phyloP scores from a whole-genome alignment of 1,140 invertebrate genomes.

The Drusus annulatus region DNA sequence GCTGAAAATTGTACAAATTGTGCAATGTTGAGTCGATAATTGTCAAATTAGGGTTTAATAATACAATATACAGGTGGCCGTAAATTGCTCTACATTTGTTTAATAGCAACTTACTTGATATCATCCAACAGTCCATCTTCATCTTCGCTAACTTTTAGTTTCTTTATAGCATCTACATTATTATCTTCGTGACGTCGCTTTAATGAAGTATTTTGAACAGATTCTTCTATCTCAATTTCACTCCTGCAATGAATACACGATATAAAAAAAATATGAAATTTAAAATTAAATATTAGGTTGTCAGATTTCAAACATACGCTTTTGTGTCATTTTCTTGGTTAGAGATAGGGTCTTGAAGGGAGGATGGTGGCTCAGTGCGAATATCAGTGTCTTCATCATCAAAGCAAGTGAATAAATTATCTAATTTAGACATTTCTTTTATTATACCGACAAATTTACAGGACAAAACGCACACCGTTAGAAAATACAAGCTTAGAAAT shows the following conservation, averaged over 20 bases:
- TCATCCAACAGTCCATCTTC: constrained; percentile 47
- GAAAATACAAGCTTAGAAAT: background rate
- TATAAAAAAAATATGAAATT: too few relatives aligned
- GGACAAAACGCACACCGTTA: constrained; percentile 14
- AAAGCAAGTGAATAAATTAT: constrained; percentile 55
- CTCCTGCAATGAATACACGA: background rate
- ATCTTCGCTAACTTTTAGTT: constrained; percentile 48
- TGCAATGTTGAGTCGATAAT: too few relatives aligned
- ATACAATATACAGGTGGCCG: too few relatives aligned
- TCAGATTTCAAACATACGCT: background rate
- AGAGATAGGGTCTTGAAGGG: background rate
- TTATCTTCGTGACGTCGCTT: constrained; percentile 30
- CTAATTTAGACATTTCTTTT: constrained; percentile 47
- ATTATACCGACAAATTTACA: background rate
- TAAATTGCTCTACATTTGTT: too few relatives aligned
- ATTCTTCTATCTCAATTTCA: constrained; percentile 26
- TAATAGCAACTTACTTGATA: constrained; percentile 50
- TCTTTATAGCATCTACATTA: constrained; percentile 42
- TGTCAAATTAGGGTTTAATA: too few relatives aligned
- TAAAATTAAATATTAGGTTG: background rate
- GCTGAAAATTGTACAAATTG: constrained; percentile 31
- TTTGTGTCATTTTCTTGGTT: background rate
- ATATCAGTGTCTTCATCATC: constrained; percentile 47
- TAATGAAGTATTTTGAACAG: background rate
- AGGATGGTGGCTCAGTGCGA: background rate